Conservation (phyloP, 2,797 vertebrate genomes). For the Strix occidentalis region DNA sequence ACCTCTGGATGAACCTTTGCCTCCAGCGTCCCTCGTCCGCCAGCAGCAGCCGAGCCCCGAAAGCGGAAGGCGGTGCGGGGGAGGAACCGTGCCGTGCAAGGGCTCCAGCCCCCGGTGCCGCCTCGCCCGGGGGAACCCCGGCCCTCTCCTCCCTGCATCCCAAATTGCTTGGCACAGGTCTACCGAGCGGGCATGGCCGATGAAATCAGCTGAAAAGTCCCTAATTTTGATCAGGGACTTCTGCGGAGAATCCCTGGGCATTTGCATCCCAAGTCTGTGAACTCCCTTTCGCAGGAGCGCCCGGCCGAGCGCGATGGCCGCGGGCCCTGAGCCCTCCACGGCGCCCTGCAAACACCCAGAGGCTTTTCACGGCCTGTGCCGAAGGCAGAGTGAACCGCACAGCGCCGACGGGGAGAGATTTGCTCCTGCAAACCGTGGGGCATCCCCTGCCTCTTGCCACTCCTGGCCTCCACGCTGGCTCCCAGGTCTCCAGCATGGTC, state of each 20-base stretch:
- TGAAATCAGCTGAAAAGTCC: conserved; percentile 33
- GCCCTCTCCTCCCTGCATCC: background rate
- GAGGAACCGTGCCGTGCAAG: background rate
- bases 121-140: background rate
- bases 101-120: rapidly evolving
- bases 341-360: background rate
- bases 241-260: background rate
- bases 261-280: conserved; percentile 4
- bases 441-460: rapidly evolving
- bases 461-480: background rate
- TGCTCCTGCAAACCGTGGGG: background rate
- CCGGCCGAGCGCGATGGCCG: rapidly evolving
- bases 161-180: background rate
- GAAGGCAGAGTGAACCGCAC: background rate
- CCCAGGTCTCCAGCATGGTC: background rate
- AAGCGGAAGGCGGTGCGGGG: background rate
- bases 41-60: conserved; percentile 6
- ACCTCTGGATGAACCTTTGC: conserved; percentile 51
- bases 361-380: rapidly evolving
- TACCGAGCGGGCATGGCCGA: rapidly evolving
- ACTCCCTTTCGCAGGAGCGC: background rate
- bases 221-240: background rate
- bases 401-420: rapidly evolving
- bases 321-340: rapidly evolving
- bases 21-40: conserved; percentile 60